Evolutionary conservation across 1,140 invertebrate species (phyloP).

Genomic region (Bombus polaris): DNA sequence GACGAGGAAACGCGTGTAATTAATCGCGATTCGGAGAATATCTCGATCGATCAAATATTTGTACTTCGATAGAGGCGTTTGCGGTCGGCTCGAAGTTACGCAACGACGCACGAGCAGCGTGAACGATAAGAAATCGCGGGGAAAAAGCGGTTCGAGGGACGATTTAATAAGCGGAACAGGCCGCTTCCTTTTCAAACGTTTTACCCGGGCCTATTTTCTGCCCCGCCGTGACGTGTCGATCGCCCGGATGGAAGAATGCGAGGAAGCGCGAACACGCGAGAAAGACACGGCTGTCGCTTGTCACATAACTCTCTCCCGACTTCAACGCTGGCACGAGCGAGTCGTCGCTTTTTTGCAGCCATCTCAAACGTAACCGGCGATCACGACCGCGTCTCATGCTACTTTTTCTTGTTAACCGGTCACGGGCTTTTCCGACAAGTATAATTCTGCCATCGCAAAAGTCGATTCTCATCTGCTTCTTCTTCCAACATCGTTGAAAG

Average conservation of each 20-base stretch:
- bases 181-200: neutral
- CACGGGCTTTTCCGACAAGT: no score
- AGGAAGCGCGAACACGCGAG: constrained; percentile 8
- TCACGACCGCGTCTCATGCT: no score
- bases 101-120: neutral
- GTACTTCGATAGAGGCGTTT: neutral
- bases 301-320: no score
- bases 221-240: neutral
- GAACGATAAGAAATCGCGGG: neutral
- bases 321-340: no score
- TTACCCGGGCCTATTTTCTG: neutral
- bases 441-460: no score
- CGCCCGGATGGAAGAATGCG: neutral
- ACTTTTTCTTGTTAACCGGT: no score
- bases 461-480: no score
- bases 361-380: no score
- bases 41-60: constrained; percentile 1
- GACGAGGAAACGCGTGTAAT: neutral
- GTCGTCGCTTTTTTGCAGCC: no score
- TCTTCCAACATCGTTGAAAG: no score
- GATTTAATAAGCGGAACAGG: neutral
- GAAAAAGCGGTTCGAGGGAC: neutral
- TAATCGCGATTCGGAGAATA: neutral
- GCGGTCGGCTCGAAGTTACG: neutral
- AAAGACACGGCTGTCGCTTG: neutral